These are phyloP conservation scores for Spinus pinus DNA, from an alignment of 2,797 vertebrate species.

Conservation along the genomic window DNA sequence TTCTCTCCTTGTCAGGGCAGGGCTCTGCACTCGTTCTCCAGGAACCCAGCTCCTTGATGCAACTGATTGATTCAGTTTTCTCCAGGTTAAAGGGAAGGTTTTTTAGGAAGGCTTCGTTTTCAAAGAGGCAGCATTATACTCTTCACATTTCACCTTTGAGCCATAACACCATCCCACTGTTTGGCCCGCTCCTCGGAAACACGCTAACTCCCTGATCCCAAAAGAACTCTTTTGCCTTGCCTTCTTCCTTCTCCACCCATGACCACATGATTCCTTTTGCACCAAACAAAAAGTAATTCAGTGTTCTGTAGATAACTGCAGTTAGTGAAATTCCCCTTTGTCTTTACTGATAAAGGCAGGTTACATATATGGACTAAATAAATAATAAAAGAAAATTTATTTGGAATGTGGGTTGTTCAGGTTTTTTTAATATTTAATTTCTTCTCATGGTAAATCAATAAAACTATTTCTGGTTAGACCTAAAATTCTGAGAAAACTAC, in stretches of 20 bases:
- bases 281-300: neutral
- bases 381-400: neutral
- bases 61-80: neutral
- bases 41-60: neutral
- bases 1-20: neutral
- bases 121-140: neutral
- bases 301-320: neutral
- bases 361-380: neutral
- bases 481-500: neutral
- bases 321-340: neutral
- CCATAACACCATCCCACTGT: neutral
- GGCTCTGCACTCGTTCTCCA: accelerated
- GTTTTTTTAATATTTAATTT: neutral
- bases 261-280: neutral
- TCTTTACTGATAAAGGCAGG: neutral
- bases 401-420: neutral
- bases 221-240: neutral
- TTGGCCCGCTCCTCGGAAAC: neutral
- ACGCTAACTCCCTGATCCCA: neutral
- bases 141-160: neutral
- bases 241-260: neutral
- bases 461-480: neutral
- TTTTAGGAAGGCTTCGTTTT: neutral
- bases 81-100: neutral
- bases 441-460: neutral